phyloP scores from a whole-genome alignment of 2,888 invertebrate species.

The Euplexia lucipara region DNA sequence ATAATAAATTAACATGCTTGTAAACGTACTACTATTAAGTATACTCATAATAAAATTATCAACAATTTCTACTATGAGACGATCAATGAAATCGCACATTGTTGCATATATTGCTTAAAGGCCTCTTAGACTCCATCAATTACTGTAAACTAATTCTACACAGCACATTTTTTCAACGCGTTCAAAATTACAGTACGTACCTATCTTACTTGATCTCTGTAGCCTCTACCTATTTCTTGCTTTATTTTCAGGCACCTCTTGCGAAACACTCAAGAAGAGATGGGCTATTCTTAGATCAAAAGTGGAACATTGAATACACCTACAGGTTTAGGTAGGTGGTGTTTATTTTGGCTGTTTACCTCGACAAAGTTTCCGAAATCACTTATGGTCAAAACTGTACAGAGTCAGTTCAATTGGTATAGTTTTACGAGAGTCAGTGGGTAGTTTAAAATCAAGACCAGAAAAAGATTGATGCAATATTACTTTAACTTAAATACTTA shows the following conservation, averaged over 20 bases:
- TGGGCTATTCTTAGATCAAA: background rate
- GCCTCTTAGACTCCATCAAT: no score
- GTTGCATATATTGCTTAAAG: no score
- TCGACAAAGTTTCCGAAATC: background rate
- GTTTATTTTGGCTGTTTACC: background rate
- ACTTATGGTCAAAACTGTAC: conserved; percentile 5
- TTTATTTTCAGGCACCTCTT: background rate
- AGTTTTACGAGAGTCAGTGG: conserved; percentile 18
- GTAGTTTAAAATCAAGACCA: background rate
- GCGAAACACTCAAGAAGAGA: background rate
- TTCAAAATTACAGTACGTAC: background rate
- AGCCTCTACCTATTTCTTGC: background rate
- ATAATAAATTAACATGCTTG: no score
- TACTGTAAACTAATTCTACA: background rate
- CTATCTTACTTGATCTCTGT: no score
- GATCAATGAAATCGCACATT: no score
- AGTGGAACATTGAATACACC: background rate
- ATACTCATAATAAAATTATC: no score
- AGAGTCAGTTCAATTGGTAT: conserved; percentile 27
- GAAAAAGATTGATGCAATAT: conserved; percentile 1
- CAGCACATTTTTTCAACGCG: background rate
- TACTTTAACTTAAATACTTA: conserved; percentile 1
- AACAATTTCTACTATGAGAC: no score
- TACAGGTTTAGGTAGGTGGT: no score
- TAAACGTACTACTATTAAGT: no score